These are phyloP conservation scores for Rambutsinella grinnellia DNA, from an alignment of 2,888 invertebrate species.

Conservation along the genomic window DNA sequence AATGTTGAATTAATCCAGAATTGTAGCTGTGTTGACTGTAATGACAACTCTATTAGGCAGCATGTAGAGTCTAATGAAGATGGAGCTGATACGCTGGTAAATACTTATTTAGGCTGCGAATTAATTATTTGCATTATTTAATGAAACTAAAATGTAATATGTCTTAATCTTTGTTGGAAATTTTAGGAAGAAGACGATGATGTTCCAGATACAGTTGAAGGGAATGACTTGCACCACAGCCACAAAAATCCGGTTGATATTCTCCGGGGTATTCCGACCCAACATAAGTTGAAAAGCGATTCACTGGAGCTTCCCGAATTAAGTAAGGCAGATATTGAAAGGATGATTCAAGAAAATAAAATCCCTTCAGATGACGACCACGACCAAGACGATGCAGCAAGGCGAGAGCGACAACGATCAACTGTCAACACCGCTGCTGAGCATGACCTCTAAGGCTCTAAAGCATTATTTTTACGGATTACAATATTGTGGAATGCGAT, in stretches of 20 bases:
- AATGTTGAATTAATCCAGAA: constrained; percentile 77
- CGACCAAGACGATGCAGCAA: constrained; percentile 48
- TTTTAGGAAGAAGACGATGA: constrained; percentile 51
- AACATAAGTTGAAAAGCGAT: constrained; percentile 59
- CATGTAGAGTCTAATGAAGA: constrained; percentile 49
- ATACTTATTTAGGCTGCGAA: not conserved
- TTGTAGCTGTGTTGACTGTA: constrained; percentile 77
- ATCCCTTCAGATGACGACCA: constrained; percentile 64
- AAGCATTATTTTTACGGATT: no score
- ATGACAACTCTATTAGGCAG: constrained; percentile 68
- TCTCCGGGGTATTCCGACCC: constrained; percentile 52
- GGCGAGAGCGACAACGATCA: constrained; percentile 37
- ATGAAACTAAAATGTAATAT: not conserved
- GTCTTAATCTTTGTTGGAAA: constrained; percentile 4
- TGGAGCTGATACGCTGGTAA: constrained; percentile 47
- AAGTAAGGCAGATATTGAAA: constrained; percentile 52
- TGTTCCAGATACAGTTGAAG: constrained; percentile 44
- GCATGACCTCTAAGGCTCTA: constrained; percentile 43
- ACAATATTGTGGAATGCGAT: no score
- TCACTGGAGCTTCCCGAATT: constrained; percentile 49
- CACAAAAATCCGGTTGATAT: constrained; percentile 37
- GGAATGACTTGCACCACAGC: constrained; percentile 52
- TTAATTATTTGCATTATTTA: constrained; percentile 1
- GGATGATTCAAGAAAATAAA: constrained; percentile 65
- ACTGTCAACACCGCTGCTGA: constrained; percentile 29